Evolutionary conservation across 2,797 vertebrate genomes (phyloP), one percentile per base, ranked within the genome.

Genomic region (Xenentodon cancila): DNA sequence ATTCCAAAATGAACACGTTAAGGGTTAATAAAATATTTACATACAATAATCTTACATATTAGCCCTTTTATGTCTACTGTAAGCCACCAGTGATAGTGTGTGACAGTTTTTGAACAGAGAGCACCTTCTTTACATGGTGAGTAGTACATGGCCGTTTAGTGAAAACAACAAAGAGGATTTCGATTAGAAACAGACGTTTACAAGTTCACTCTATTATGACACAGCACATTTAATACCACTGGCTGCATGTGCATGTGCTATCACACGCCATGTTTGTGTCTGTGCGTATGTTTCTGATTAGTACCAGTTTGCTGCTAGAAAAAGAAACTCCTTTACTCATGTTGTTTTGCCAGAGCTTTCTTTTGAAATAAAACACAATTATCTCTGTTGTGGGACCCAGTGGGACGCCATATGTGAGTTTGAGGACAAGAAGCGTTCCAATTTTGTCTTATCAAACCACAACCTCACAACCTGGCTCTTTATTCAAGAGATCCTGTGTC

Each of bases 131-230:
- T 72, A 53, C 51, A 34, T 64, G 70, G 73, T 72, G 72, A 80
- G 74, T 75, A 63, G 64, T 62, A 71, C 73, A 84, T 72, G n/a
- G 65, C 64, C 54, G 54, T 64, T 70, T 63, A 76, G 81, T 82
- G 83, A 88, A 91, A 90, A 89, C 86, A 88, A 81, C 70, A 75
- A 66, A 66, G 54, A 68, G 65, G 55, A 52, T 55, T 30, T 27
- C 76, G 84, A 93, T 89, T 76, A 75, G 67, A 91, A 91, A 74
- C 92, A 94, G 85, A 93, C 92, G 91, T 91, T 83, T 79, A 75
- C 73, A 68, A 81, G 79, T 78, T 65, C 46, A 64, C 60, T 74
- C 71, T 85, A 77, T 76, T 59, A 77, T 83, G 86, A 89, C 85
- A 66, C 73, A 81, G 73, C 82, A 76, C 73, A 75, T 86, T 86